A percentile compares a stretch with the other conserved stretches of the same genome.
Evolutionary conservation across 2,113 vertebrate species (phyloP).

Genomic region (Columba livia): DNA sequence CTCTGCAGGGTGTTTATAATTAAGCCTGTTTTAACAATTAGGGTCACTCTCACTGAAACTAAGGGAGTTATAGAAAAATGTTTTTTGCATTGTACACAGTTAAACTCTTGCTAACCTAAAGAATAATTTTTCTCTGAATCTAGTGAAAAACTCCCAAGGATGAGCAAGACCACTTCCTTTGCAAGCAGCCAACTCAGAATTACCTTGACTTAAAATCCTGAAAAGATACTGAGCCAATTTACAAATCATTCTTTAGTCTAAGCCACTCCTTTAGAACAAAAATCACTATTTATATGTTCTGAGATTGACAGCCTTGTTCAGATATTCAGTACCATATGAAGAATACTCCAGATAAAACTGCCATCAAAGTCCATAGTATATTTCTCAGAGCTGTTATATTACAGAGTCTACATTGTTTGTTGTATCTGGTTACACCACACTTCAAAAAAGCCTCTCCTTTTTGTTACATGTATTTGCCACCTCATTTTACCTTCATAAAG

Average conservation of each 20-base stretch:
- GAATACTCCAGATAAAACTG: not conserved
- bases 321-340: not conserved
- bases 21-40: not conserved
- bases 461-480: not conserved
- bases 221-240: not conserved
- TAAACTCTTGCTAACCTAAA: not conserved
- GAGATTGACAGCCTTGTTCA: not conserved
- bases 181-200: not conserved
- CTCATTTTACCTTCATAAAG: slow-evolving; percentile 37
- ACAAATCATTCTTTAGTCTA: not conserved
- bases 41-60: not conserved
- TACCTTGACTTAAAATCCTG: not conserved
- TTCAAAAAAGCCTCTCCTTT: not conserved
- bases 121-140: not conserved
- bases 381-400: not conserved
- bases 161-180: not conserved
- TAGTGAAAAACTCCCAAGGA: not conserved
- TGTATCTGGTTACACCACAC: not conserved
- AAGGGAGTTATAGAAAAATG: not conserved
- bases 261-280: not conserved
- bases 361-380: not conserved
- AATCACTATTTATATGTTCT: not conserved
- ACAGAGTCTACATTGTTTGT: not conserved
- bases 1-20: not conserved
- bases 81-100: not conserved